Conservation (phyloP, 2,113 vertebrate genomes). For the Calidris pugnax region DNA sequence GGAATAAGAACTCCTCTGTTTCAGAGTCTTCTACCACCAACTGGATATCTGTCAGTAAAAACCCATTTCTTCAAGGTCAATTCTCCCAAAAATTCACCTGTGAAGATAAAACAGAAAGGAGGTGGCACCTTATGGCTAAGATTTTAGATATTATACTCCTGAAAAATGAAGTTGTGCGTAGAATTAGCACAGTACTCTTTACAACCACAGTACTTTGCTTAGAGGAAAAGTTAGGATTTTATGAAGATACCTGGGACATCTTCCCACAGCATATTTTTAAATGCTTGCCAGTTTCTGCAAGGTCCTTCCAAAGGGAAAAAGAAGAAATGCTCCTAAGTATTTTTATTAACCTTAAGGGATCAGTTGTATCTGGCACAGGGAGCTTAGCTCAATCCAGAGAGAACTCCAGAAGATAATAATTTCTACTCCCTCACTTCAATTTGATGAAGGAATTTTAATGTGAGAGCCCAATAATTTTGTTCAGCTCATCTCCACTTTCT, state of each 20-base stretch:
- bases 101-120: neutral
- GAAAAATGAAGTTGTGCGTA: neutral
- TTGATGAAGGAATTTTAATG: neutral
- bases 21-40: neutral
- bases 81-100: neutral
- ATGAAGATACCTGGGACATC: neutral
- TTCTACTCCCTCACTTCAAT: neutral
- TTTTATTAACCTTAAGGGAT: neutral
- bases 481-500: neutral
- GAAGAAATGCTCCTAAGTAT: neutral
- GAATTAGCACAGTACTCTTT: neutral
- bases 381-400: neutral
- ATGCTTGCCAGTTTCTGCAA: neutral
- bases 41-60: neutral
- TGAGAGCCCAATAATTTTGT: neutral
- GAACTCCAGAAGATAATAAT: neutral
- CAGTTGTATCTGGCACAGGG: neutral
- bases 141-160: neutral
- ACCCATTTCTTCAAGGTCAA: neutral
- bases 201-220: neutral
- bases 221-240: neutral
- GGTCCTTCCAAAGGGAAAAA: neutral
- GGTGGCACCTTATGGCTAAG: neutral
- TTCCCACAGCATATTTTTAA: neutral
- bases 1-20: no score